These are phyloP conservation scores for Allygus modestus DNA, from an alignment of 2,888 invertebrate genomes.

Conservation along the genomic window DNA sequence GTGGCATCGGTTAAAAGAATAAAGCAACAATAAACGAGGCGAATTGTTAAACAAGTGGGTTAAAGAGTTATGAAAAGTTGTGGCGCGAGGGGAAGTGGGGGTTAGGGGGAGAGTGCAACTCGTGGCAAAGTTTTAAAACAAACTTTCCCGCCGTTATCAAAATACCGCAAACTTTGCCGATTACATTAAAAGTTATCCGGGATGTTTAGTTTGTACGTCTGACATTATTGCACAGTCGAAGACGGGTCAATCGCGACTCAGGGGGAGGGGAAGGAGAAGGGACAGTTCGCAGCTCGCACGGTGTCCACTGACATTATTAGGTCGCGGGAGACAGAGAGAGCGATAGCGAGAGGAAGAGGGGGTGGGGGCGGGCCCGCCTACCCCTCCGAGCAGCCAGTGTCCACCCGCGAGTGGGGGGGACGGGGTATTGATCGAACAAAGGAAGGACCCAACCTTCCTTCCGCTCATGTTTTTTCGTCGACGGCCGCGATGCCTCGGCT, in stretches of 20 bases:
- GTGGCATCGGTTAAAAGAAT: conserved; percentile 45
- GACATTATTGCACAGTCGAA: conserved; percentile 48
- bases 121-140: conserved; percentile 60
- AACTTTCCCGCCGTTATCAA: conserved; percentile 60
- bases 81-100: conserved; percentile 28
- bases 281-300: conserved; percentile 50
- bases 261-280: conserved; percentile 20
- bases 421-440: conserved; percentile 69
- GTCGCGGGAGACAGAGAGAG: conserved; percentile 56
- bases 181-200: conserved; percentile 43
- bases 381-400: conserved; percentile 65
- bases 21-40: conserved; percentile 43
- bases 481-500: conserved; percentile 62
- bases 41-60: conserved; percentile 45
- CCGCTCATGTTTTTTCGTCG: conserved; percentile 64
- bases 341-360: conserved; percentile 22
- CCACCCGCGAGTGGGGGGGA: conserved; percentile 69
- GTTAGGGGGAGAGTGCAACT: conserved; percentile 53
- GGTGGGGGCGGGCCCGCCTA: conserved; percentile 63
- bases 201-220: conserved; percentile 17
- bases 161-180: conserved; percentile 55
- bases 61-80: conserved; percentile 59
- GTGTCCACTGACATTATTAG: conserved; percentile 60
- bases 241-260: conserved; percentile 52
- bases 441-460: conserved; percentile 69